Base-by-base conservation (phyloP, 2,113 vertebrate species). In the Oceanites oceanicus region DNA sequence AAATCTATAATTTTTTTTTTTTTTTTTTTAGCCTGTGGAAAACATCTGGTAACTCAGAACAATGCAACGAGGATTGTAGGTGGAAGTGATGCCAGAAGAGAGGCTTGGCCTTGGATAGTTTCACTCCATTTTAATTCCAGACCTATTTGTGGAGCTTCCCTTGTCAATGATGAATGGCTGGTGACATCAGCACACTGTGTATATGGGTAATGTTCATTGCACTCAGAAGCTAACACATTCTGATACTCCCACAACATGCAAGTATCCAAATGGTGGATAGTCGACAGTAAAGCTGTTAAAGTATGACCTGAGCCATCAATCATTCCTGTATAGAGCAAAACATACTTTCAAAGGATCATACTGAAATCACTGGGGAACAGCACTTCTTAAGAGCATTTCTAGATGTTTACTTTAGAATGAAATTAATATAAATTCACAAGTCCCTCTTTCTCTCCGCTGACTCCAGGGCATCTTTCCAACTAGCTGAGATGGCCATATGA, bases 111-210 rank as follows among this genome's bases (percentile, higher is more conserved):
- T 0, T 99, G 99, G 99, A 86, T 99, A 1, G 98, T 97, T 38
- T 99, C 98, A 27, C 98, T 99, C 10, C 96, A 96, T 42, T 99
- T 98, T 91, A 94, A 50, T 13, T 94, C 77, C 2, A 84, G 4
- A 5, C 97, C 98, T 3, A 2, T 92, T 9, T 99, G 99, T 58
- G 99, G 99, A 11, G 99, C 98, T 6, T 97, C 99, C 5, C 88
- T 99, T 18, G 90, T 99, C 88, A 98, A 95, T 67, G 90, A 81
- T 0, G 97, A 98, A 44, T 99, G 99, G 99, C 88, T 99, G 49
- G 97, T 99, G 85, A 98, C 99, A 3, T 99, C 99, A 1, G 99
- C 99, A 11, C 99, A 99, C 97, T 99, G 99, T 7, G 98, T 99
- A 11, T 99, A 99, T 6, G 99, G 99, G 99, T 99, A 96, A 98